Conservation (phyloP, 2,888 invertebrate species). For the Ennomos quercinarius region DNA sequence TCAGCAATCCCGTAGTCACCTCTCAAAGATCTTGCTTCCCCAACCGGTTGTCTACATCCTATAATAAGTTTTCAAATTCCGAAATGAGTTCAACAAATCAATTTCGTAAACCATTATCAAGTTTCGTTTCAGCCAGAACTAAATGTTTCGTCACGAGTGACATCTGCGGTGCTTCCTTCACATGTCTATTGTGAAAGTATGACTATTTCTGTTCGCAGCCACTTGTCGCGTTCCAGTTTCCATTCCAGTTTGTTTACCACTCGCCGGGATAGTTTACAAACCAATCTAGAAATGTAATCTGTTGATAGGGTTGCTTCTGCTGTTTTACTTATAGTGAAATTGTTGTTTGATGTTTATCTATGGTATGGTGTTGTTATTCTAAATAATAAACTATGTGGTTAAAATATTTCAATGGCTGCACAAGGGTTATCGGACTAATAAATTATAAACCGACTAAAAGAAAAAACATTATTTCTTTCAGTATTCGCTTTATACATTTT, state of each 20-base stretch:
- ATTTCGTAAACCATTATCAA: conserved; percentile 6
- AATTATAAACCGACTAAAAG: no score
- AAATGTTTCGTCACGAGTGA: conserved; percentile 9
- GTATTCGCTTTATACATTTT: neutral
- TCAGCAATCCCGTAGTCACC: no score
- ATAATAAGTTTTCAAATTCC: no score
- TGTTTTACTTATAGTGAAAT: neutral
- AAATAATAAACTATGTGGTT: no score
- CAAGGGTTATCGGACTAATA: no score
- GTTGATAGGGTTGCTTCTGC: conserved; percentile 10
- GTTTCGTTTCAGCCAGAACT: neutral
- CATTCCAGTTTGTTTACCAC: conserved; percentile 27
- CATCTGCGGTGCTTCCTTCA: conserved; percentile 20
- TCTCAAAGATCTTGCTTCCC: no score
- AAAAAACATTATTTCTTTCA: no score
- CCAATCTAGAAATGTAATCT: conserved; percentile 25
- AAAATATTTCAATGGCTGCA: no score
- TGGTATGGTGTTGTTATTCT: no score
- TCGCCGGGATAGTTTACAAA: conserved; percentile 27
- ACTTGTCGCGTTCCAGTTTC: conserved; percentile 29
- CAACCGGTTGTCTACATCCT: no score
- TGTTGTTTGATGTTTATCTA: neutral
- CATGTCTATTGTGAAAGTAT: conserved; percentile 35
- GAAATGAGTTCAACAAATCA: conserved; percentile 9
- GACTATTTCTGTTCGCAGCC: conserved; percentile 31